Percentiles rank a stretch among this genome's conserved stretches.
Conservation (phyloP, 2,888 invertebrate genomes). For the Mesochorus sp. region DNA sequence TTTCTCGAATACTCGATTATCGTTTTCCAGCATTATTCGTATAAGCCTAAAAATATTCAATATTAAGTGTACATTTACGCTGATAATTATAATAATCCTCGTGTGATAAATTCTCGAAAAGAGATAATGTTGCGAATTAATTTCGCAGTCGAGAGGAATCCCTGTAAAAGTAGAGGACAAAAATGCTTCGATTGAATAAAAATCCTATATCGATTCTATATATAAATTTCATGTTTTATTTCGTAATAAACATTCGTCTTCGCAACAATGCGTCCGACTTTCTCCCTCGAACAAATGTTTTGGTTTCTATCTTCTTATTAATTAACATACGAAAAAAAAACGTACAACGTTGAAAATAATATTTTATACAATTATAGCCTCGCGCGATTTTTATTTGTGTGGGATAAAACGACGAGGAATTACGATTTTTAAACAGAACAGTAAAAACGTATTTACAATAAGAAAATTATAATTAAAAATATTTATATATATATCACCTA, state of each 20-base stretch:
- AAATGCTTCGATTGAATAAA: conserved; percentile 31
- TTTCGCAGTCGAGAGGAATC: conserved; percentile 13
- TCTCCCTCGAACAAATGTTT: too few relatives aligned
- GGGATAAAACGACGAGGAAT: too few relatives aligned
- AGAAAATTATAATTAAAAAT: conserved; percentile 1
- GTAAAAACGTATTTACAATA: conserved; percentile 46
- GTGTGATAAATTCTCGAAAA: too few relatives aligned
- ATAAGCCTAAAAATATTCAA: conserved; percentile 16
- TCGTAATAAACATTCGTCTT: too few relatives aligned
- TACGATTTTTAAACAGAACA: too few relatives aligned
- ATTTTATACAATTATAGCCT: too few relatives aligned
- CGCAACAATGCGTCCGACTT: too few relatives aligned
- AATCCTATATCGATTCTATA: conserved; percentile 13
- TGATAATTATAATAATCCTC: conserved; percentile 45
- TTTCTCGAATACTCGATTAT: conserved; percentile 5
- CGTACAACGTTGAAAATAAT: too few relatives aligned
- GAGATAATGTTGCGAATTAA: conserved; percentile 19
- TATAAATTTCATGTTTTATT: conserved; percentile 23
- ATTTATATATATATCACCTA: background rate
- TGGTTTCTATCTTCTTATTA: too few relatives aligned
- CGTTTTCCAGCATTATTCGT: background rate
- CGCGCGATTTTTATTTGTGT: too few relatives aligned
- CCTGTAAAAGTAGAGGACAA: conserved; percentile 28
- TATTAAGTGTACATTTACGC: too few relatives aligned
- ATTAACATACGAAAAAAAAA: background rate